Evolutionary conservation across 2,113 vertebrate species (phyloP), one percentile per base, ranked within the genome.

Genomic region (Podarcis raffonei): DNA sequence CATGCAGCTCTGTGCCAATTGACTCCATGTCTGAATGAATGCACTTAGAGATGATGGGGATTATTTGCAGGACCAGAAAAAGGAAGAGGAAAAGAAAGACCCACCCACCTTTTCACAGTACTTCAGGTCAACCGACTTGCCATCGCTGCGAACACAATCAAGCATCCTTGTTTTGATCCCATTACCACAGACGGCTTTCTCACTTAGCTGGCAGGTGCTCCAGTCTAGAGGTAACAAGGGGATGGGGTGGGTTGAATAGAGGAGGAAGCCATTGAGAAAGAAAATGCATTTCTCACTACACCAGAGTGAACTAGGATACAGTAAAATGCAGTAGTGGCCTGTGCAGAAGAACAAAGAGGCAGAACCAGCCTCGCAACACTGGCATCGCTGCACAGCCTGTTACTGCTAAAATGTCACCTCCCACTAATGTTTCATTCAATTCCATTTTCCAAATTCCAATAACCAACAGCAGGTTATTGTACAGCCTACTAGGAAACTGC

Each of bases 171-270:
- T 99, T 96, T 99, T 99, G 95, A 99, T 96, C 11, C 99, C 99
- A 0, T 96, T 96, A 30, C 99, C 99, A 78, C 99, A 99, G 39
- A 99, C 98, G 5, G 98, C 98, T 89, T 97, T 99, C 65, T 98
- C 97, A 7, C 98, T 99, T 89, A 99, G 97, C 96, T 99, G 99
- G 93, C 99, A 99, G 0, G 99, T 99, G 91, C 99, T 99, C 99
- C 99, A 99, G 92, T 99, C 99, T 99, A 95, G 48, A 95, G 93
- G 32, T 25, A 15, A 18, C 12, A 11, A 4, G 13, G 72, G 71
- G 71, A 9, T 69, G 5, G 68, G 69, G 69, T 30, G 69, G 7
- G 25, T 6, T 15, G 59, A 62, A 66, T 42, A 92, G 90, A 0
- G 0, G 35, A 89, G 83, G 84, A 95, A 87, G 87, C 65, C 75